A percentile compares a stretch with the other conserved stretches of the same genome.
Conservation (phyloP, 1,140 invertebrate genomes). For the Drosophila pseudoobscura region DNA sequence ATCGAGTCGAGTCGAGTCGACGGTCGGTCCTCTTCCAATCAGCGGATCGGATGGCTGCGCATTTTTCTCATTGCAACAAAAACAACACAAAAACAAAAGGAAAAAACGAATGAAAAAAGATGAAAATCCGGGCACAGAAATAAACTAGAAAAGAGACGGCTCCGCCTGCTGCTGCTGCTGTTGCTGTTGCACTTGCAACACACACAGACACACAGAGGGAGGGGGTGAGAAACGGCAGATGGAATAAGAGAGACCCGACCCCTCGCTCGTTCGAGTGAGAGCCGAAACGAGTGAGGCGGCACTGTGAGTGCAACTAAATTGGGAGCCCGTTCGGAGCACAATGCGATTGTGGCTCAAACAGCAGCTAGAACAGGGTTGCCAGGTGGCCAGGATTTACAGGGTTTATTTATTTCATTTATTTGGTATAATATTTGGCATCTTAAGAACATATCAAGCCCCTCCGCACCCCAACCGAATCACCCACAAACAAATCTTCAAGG, state of each 20-base stretch:
- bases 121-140: slow-evolving; percentile 55
- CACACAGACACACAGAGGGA: slow-evolving; percentile 2
- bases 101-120: slow-evolving; percentile 36
- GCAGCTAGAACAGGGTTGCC: slow-evolving; percentile 35
- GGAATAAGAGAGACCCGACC: not conserved
- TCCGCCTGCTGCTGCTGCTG: slow-evolving; percentile 57
- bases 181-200: slow-evolving; percentile 19
- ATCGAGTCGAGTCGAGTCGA: slow-evolving; percentile 37
- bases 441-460: no score
- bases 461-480: no score
- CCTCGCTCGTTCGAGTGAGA: slow-evolving; percentile 44
- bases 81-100: slow-evolving; percentile 30
- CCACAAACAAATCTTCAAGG: no score
- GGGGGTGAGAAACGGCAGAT: not conserved
- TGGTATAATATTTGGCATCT: no score
- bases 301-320: slow-evolving; percentile 24
- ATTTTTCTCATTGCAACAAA: slow-evolving; percentile 61
- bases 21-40: slow-evolving; percentile 68
- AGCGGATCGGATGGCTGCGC: slow-evolving; percentile 69
- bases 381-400: not conserved
- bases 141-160: slow-evolving; percentile 76
- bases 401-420: no score
- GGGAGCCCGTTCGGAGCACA: slow-evolving; percentile 8
- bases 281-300: slow-evolving; percentile 12
- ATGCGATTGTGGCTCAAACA: slow-evolving; percentile 11